Evolutionary conservation across 2,797 vertebrate species (phyloP), one percentile per base, ranked within the genome.

Genomic region (Pangasius mekongensis): DNA sequence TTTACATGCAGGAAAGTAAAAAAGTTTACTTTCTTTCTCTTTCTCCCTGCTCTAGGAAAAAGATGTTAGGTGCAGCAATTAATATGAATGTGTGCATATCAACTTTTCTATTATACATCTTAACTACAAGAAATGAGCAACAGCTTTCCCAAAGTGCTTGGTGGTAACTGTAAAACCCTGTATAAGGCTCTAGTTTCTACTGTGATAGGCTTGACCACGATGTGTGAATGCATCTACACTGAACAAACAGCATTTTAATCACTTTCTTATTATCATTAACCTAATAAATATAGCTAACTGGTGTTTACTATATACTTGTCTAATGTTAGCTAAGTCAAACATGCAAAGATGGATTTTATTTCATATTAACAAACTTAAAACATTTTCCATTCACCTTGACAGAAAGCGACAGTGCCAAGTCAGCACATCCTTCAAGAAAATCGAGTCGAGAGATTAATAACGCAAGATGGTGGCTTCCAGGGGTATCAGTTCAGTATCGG

Each of bases 1-100:
- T 56, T 81, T 18, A 33, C 74, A 77, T 52, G 52, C 52, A 33
- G 7, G 20, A 58, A 80, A 80, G 77, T 56, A 56, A 56, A 8
- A 80, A 80, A 30, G 77, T 56, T 80, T 78, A 78, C 76, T 54
- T 52, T 77, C 49, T 36, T 66, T 62, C 24, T 60, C 22, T 20
- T 43, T 54, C 77, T 58, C 58, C 5, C 18, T 36, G 30, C 18
- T 56, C 4, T 30, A 33, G 52, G 16, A 30, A 30, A 77, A 78
- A 30, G 3, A 47, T 33, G 14, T 33, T 33, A 16, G 2, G 30
- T 33, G 30, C 7, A 43, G 11, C 6, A 39, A 16, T 71, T 71
- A 71, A 22, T 71, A 33, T 33, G n/a, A 39, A 73, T 24, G 39
- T 76, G 24, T 47, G 43, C 74, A 16, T 52, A 2, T 76, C 24